These are phyloP conservation scores for Ganaspis brasiliensis DNA, from an alignment of 2,888 invertebrate species.

Conservation along the genomic window DNA sequence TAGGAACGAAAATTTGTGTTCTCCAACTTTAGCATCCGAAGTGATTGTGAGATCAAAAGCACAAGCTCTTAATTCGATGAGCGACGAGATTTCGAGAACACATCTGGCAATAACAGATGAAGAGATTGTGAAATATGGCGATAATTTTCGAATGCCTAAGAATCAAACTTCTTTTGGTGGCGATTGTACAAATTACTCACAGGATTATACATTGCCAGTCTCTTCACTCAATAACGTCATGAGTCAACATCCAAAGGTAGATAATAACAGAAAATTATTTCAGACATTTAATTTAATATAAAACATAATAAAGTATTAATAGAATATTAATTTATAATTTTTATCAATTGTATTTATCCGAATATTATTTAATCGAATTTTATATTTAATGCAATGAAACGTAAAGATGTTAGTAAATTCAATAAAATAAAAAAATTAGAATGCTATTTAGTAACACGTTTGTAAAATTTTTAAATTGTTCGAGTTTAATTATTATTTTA, in stretches of 20 bases:
- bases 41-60: neutral
- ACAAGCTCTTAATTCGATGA: neutral
- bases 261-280: too few relatives aligned
- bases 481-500: neutral
- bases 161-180: neutral
- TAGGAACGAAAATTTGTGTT: neutral
- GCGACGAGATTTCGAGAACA: neutral
- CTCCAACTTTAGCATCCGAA: conserved; percentile 8
- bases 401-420: too few relatives aligned
- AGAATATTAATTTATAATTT: too few relatives aligned
- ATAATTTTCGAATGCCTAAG: conserved; percentile 1
- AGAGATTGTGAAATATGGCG: neutral
- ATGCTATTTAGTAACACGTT: too few relatives aligned
- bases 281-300: too few relatives aligned
- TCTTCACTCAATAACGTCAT: neutral
- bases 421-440: too few relatives aligned
- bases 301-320: too few relatives aligned
- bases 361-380: too few relatives aligned
- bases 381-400: too few relatives aligned
- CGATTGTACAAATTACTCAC: neutral
- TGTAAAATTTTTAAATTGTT: too few relatives aligned
- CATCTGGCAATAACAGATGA: neutral
- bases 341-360: too few relatives aligned
- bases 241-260: neutral
- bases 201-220: neutral